Evolutionary conservation across 2,888 invertebrate species (phyloP).

Genomic region (Cryptocephalus moraei): DNA sequence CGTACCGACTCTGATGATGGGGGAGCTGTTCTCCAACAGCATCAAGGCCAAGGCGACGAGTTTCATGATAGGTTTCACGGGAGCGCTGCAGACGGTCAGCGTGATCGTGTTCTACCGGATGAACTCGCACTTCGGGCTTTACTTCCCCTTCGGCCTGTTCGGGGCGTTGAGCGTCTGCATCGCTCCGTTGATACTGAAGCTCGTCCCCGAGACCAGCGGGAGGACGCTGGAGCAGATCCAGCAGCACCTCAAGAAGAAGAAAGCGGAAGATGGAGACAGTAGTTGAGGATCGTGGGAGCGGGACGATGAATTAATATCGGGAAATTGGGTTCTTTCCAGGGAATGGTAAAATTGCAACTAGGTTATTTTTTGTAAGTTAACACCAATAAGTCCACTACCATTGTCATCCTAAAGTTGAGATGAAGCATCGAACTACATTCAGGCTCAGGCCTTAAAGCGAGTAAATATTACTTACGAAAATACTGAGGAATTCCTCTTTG

Average conservation of each 20-base stretch:
- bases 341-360: no score
- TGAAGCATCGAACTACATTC: no score
- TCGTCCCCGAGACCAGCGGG: conserved; percentile 30
- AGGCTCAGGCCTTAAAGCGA: no score
- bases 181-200: conserved; percentile 19
- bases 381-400: no score
- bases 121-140: conserved; percentile 21
- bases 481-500: no score
- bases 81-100: conserved; percentile 15
- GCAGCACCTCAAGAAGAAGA: conserved; percentile 12
- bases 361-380: no score
- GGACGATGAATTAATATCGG: no score
- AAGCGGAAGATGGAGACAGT: no score
- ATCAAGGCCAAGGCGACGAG: conserved; percentile 22
- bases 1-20: conserved; percentile 23
- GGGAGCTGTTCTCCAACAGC: conserved; percentile 25
- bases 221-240: conserved; percentile 31
- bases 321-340: no score
- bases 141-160: conserved; percentile 25
- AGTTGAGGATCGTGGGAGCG: no score
- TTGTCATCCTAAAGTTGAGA: no score
- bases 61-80: conserved; percentile 20
- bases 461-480: no score
- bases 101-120: conserved; percentile 27
- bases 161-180: conserved; percentile 18